Evolutionary conservation across 2,797 vertebrate genomes (phyloP).

Genomic region (Pangasius macronema): DNA sequence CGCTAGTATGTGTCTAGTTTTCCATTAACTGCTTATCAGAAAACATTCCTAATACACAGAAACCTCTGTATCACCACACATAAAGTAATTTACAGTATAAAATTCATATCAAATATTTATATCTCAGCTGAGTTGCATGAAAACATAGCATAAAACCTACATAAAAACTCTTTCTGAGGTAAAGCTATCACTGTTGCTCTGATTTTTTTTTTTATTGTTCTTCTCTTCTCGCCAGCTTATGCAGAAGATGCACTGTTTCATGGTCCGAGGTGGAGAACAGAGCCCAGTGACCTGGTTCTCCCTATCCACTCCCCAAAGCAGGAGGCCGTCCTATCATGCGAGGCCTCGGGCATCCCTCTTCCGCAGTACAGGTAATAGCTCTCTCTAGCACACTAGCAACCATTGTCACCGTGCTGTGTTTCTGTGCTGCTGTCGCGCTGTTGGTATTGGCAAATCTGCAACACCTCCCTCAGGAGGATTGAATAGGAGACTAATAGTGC

Average conservation of each 20-base stretch:
- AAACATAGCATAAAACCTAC: not conserved
- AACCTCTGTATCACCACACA: not conserved
- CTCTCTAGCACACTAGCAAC: slow-evolving; percentile 27
- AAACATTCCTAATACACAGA: not conserved
- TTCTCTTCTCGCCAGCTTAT: slow-evolving; percentile 59
- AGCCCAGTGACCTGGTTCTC: slow-evolving; percentile 78
- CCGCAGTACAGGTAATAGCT: slow-evolving; percentile 75
- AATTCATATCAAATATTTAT: not conserved
- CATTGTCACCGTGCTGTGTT: slow-evolving; percentile 25
- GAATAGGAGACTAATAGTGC: slow-evolving; percentile 57
- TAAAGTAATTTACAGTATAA: not conserved
- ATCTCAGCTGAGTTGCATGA: not conserved
- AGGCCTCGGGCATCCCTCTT: slow-evolving; percentile 71
- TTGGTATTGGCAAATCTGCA: slow-evolving; percentile 56
- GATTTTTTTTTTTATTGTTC: not conserved
- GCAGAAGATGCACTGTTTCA: slow-evolving; percentile 75
- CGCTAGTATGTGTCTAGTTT: not conserved
- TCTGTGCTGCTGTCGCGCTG: slow-evolving; percentile 17
- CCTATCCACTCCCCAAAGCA: slow-evolving; percentile 74
- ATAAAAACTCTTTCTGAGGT: not conserved
- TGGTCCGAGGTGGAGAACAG: slow-evolving; percentile 76
- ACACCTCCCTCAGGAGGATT: slow-evolving; percentile 56
- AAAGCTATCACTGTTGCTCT: not conserved
- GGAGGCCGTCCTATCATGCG: slow-evolving; percentile 71
- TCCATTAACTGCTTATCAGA: not conserved